Conservation (phyloP, 2,888 invertebrate species). For the Coleophora flavipennella region DNA sequence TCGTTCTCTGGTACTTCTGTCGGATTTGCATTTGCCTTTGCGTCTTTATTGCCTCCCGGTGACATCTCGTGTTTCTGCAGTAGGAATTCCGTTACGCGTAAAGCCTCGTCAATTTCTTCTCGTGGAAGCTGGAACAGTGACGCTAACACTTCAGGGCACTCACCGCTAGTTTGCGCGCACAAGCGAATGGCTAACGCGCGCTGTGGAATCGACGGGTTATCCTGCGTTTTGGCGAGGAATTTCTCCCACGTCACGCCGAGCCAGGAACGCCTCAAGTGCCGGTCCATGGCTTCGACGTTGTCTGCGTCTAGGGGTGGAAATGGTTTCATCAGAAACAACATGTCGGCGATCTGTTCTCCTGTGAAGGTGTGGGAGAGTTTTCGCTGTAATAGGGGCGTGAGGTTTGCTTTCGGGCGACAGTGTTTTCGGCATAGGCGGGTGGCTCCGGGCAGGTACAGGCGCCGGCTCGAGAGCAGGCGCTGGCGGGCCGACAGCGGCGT, state of each 20-base stretch:
- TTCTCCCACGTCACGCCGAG: neutral
- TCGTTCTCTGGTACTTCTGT: no score
- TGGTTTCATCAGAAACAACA: slow-evolving; percentile 1
- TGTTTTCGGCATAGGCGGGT: neutral
- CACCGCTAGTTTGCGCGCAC: neutral
- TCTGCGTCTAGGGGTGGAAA: neutral
- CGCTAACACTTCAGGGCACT: neutral
- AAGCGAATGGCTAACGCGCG: neutral
- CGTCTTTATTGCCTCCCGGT: no score
- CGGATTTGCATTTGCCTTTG: no score
- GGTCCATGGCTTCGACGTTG: neutral
- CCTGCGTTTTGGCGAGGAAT: neutral
- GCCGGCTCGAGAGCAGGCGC: neutral
- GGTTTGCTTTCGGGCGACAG: neutral
- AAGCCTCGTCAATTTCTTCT: no score
- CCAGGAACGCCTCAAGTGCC: neutral
- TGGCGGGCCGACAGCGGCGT: neutral
- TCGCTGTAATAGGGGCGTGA: neutral
- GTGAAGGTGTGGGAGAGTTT: neutral
- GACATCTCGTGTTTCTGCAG: no score
- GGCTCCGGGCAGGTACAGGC: neutral
- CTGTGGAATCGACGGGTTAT: neutral
- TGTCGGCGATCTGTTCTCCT: slow-evolving; percentile 3
- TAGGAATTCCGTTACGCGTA: no score
- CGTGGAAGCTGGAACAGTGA: neutral